A percentile compares a stretch with the other conserved stretches of the same genome.
phyloP scores from a whole-genome alignment of 2,888 invertebrate genomes.

The Catocala sponsa region DNA sequence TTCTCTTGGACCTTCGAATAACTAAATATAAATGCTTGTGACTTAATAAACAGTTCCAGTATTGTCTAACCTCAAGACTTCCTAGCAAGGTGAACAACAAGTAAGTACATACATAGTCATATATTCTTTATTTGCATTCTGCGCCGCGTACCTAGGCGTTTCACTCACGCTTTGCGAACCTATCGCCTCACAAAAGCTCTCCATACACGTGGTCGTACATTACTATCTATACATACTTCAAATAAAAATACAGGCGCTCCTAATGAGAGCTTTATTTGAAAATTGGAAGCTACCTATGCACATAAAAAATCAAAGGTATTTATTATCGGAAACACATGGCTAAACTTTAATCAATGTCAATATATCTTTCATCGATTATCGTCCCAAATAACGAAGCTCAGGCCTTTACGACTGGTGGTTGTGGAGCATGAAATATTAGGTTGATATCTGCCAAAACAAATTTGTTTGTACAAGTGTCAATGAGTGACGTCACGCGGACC shows the following conservation, averaged over 20 bases:
- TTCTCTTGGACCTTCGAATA: too few relatives aligned
- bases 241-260: constrained; percentile 6
- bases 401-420: constrained; percentile 47
- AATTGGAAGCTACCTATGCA: neutral
- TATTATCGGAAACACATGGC: constrained; percentile 50
- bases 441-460: constrained; percentile 48
- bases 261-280: neutral
- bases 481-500: constrained; percentile 60
- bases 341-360: constrained; percentile 54
- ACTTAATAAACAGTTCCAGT: neutral
- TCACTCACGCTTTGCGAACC: constrained; percentile 53
- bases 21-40: neutral
- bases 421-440: constrained; percentile 58
- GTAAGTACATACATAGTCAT: constrained; percentile 38
- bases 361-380: constrained; percentile 50
- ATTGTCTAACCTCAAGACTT: constrained; percentile 26
- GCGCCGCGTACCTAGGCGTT: constrained; percentile 52
- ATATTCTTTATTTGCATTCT: constrained; percentile 59
- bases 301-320: constrained; percentile 20
- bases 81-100: constrained; percentile 45
- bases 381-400: constrained; percentile 45
- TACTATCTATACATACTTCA: constrained; percentile 27
- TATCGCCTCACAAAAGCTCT: constrained; percentile 43
- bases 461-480: constrained; percentile 67
- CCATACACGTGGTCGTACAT: constrained; percentile 30